Percentiles rank a stretch among this genome's conserved stretches.
These are phyloP conservation scores for Nasonia giraulti DNA, from an alignment of 1,140 invertebrate species.

Conservation along the genomic window DNA sequence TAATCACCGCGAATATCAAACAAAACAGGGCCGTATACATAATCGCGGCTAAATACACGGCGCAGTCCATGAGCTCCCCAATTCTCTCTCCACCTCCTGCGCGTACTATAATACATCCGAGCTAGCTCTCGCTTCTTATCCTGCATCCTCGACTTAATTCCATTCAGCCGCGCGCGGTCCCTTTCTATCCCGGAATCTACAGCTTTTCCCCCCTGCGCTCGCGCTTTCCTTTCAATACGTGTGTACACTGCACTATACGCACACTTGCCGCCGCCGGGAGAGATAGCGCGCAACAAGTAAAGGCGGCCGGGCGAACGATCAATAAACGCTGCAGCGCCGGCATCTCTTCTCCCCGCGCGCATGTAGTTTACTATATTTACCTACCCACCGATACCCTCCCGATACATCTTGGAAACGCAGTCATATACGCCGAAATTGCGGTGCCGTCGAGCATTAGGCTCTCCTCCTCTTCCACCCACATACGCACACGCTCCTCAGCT, in stretches of 20 bases:
- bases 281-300: slow-evolving; percentile 64
- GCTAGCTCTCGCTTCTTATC: slow-evolving; percentile 12
- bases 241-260: not conserved
- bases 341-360: no score
- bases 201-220: slow-evolving; percentile 33
- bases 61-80: not conserved
- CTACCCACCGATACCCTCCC: not conserved
- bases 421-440: not conserved
- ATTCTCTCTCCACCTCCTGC: not conserved
- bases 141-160: slow-evolving; percentile 35
- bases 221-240: not conserved
- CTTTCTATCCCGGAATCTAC: not conserved
- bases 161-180: not conserved
- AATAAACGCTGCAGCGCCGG: slow-evolving; percentile 55
- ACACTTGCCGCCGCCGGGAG: not conserved
- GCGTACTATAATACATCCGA: not conserved
- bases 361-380: not conserved
- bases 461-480: not conserved
- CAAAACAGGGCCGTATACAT: not conserved
- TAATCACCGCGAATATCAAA: slow-evolving; percentile 28
- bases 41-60: slow-evolving; percentile 2
- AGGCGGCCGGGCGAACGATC: slow-evolving; percentile 56
- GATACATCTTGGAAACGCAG: not conserved
- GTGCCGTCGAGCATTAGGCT: not conserved
- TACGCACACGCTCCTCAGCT: not conserved